Evolutionary conservation across 2,797 vertebrate species (phyloP), one percentile per base, ranked within the genome.

Genomic region (Molossus molossus): DNA sequence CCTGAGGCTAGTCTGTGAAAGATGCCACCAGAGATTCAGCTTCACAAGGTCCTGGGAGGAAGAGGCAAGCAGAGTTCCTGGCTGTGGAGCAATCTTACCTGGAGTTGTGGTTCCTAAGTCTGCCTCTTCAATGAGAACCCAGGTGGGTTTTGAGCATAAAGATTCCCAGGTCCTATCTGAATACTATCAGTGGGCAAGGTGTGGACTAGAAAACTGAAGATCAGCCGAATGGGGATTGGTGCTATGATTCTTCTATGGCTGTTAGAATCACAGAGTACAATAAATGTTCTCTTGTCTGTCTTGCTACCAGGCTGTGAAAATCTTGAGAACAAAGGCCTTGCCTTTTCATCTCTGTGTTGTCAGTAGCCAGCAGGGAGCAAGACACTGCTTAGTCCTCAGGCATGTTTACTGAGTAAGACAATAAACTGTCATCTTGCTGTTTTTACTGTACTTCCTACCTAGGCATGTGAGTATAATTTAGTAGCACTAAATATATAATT

Each of bases 271-370:
- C 33, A 55, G 69, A 10, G 33, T 12, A 72, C 17, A 62, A 62
- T 62, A 84, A 70, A 83, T n/a, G 5, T 14, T 23, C 73, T 60
- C 40, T 90, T 79, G 27, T 53, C 76, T 67, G 77, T 60, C 87
- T 79, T 1, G 0, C 72, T 82, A 62, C 23, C 45, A 37, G n/a
- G 60, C 37, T 92, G 17, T 45, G 53, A 89, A 25, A 20, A 70
- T 37, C 53, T 86, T 76, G 33, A 94, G 29, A 85, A 86, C 33
- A 53, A 76, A 96, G 69, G 53, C 53, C 69, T 48, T 40, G 18
- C 50, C 73, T 90, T 91, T 80, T 67, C 11, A 50, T 55, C 33
- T 81, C 53, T 67, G 48, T 75, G 37, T 4, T 60, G 6, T 81
- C 20, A 80, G 58, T 9, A 73, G 82, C 40, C 29, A 77, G 50